phyloP scores from a whole-genome alignment of 2,888 invertebrate genomes.

The Callyntrura guangdongensis region DNA sequence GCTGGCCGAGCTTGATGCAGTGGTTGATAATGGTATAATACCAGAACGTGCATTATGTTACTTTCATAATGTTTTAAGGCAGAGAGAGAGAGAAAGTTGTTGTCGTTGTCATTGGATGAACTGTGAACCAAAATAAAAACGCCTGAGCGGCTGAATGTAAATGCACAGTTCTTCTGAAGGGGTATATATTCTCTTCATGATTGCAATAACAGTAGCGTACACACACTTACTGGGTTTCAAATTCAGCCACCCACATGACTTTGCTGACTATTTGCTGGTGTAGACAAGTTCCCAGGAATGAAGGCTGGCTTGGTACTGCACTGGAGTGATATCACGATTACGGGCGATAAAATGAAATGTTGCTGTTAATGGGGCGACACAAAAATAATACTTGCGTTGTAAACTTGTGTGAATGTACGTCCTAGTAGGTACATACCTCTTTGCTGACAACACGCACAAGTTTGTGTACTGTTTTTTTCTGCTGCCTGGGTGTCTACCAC shows the following conservation, averaged over 20 bases:
- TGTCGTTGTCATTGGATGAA: slow-evolving; percentile 26
- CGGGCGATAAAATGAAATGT: slow-evolving; percentile 81
- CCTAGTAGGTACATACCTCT: neutral
- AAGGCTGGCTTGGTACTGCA: slow-evolving; percentile 36
- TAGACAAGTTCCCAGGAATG: slow-evolving; percentile 27
- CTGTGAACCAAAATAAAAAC: slow-evolving; percentile 7
- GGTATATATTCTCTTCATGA: neutral
- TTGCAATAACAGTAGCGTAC: neutral
- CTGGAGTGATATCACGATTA: slow-evolving; percentile 76
- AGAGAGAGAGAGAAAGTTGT: slow-evolving; percentile 14
- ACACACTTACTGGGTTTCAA: slow-evolving; percentile 11
- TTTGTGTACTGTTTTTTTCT: neutral
- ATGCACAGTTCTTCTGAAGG: neutral
- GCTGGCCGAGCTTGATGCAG: slow-evolving; percentile 36
- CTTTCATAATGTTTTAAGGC: slow-evolving; percentile 41
- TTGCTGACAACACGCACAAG: neutral
- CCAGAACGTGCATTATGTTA: neutral
- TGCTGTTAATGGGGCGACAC: slow-evolving; percentile 80
- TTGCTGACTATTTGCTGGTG: slow-evolving; percentile 28
- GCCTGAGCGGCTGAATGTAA: neutral
- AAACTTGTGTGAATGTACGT: neutral
- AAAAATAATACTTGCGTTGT: slow-evolving; percentile 65
- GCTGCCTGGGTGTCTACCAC: slow-evolving; percentile 23
- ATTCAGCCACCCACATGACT: neutral
- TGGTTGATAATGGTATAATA: neutral